Evolutionary conservation across 2,888 invertebrate genomes (phyloP).

Genomic region (Xiphydria camelus): DNA sequence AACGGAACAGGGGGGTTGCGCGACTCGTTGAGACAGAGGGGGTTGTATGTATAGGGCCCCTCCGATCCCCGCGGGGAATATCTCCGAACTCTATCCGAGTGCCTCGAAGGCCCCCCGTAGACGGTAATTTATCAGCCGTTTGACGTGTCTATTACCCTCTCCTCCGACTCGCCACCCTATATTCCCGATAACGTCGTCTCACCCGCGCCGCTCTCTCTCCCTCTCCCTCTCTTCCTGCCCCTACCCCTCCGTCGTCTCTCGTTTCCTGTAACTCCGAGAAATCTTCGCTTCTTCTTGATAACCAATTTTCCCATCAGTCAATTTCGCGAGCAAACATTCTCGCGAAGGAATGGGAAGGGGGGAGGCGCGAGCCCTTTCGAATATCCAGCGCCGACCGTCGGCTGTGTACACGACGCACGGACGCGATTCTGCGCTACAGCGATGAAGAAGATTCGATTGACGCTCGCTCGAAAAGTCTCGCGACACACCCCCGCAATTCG

Average conservation of each 20-base stretch:
- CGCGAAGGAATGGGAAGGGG: not conserved
- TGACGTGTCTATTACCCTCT: conserved; percentile 39
- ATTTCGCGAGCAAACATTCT: conserved; percentile 15
- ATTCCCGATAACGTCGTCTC: conserved; percentile 29
- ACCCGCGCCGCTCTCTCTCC: conserved; percentile 10
- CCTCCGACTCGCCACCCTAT: conserved; percentile 20
- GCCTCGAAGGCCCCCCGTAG: not conserved
- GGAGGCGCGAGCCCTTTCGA: too few species aligned
- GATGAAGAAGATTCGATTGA: too few species aligned
- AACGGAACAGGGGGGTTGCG: too few species aligned
- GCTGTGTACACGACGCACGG: too few species aligned
- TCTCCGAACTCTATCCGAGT: not conserved
- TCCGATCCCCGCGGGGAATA: not conserved
- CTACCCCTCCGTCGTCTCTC: conserved; percentile 4
- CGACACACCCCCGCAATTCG: too few species aligned
- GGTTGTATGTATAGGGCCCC: not conserved
- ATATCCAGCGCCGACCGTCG: too few species aligned
- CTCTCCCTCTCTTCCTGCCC: conserved; percentile 4
- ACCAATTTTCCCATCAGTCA: conserved; percentile 26
- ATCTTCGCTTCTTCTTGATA: conserved; percentile 28
- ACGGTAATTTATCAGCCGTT: conserved; percentile 33
- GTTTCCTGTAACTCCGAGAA: conserved; percentile 16
- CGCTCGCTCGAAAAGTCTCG: too few species aligned
- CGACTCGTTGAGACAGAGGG: too few species aligned
- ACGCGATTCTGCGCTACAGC: too few species aligned